phyloP scores from a whole-genome alignment of 2,888 invertebrate species.

The Caradrina kadenii region DNA sequence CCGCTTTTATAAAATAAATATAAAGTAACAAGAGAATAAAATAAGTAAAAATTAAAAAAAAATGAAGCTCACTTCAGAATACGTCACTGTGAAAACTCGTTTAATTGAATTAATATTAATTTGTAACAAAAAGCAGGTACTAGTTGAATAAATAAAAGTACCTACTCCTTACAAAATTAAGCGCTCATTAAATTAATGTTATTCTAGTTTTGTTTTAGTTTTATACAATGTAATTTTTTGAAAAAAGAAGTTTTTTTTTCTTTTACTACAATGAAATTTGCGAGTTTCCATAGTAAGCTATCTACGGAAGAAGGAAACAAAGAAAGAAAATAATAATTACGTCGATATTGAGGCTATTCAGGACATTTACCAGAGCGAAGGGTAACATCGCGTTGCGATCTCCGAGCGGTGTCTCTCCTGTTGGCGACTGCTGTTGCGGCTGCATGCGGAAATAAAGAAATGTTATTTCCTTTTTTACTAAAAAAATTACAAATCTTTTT shows the following conservation, averaged over 20 bases:
- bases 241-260: not conserved
- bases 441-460: conserved; percentile 69
- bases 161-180: conserved; percentile 51
- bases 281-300: conserved; percentile 70
- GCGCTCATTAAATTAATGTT: conserved; percentile 26
- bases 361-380: conserved; percentile 90
- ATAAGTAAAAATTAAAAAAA: conserved; percentile 34
- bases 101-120: conserved; percentile 60
- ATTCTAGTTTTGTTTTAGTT: conserved; percentile 9
- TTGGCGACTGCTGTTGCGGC: conserved; percentile 87
- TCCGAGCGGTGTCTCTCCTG: conserved; percentile 82
- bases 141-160: conserved; percentile 58
- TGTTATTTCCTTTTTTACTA: conserved; percentile 26
- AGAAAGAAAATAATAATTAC: conserved; percentile 82
- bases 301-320: conserved; percentile 65
- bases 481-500: not conserved
- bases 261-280: not conserved
- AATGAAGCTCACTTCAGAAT: conserved; percentile 60
- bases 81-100: conserved; percentile 68
- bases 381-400: conserved; percentile 87
- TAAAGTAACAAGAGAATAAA: conserved; percentile 43
- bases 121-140: conserved; percentile 36
- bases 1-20: conserved; percentile 29
- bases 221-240: not conserved
- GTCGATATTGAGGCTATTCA: conserved; percentile 89